phyloP scores from a whole-genome alignment of 2,888 invertebrate species.

The Drosophila maculinotata region DNA sequence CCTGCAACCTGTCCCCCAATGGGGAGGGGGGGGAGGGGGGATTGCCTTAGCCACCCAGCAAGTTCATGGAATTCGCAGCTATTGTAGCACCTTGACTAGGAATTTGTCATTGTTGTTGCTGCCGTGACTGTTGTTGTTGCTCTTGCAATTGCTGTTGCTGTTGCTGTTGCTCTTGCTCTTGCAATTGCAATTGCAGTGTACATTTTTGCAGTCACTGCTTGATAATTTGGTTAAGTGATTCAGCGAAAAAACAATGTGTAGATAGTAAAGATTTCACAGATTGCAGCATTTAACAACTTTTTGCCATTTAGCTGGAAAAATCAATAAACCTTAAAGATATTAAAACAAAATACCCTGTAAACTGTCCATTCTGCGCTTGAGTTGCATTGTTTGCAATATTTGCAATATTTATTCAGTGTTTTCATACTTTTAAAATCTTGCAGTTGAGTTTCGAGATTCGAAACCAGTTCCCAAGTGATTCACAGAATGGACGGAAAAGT shows the following conservation, averaged over 20 bases:
- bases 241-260: slow-evolving; percentile 22
- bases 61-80: slow-evolving; percentile 71
- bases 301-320: no score
- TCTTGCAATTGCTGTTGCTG: slow-evolving; percentile 21
- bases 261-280: background rate
- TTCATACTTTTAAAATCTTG: background rate
- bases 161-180: no score
- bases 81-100: slow-evolving; percentile 70
- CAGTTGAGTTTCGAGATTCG: background rate
- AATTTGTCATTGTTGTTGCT: slow-evolving; percentile 71
- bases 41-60: slow-evolving; percentile 67
- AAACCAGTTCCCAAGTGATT: background rate
- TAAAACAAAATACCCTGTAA: background rate
- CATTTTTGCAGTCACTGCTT: slow-evolving; percentile 2
- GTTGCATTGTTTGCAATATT: no score
- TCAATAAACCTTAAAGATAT: no score
- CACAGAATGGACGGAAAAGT: no score
- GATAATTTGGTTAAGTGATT: slow-evolving; percentile 37
- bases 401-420: no score
- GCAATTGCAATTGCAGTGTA: slow-evolving; percentile 20
- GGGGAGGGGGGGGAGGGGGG: no score
- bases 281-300: background rate
- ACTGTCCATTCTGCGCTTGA: background rate
- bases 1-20: background rate
- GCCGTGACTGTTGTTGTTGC: slow-evolving; percentile 10